A percentile compares a stretch with the other conserved stretches of the same genome.
These are phyloP conservation scores for Plusia festucae DNA, from an alignment of 2,888 invertebrate species.

Conservation along the genomic window DNA sequence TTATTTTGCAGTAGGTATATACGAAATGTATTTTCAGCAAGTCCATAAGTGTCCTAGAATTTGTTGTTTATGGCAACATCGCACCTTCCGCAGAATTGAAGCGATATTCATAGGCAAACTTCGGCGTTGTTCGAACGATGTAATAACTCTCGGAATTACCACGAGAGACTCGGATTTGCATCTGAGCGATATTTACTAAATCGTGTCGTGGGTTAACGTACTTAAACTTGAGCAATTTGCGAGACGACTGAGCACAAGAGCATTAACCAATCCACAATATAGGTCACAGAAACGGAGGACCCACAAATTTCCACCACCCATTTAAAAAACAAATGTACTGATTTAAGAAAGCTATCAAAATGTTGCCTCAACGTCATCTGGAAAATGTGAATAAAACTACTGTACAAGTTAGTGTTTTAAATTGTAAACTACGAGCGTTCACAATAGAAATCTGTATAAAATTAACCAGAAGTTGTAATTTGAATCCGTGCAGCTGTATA, in stretches of 20 bases:
- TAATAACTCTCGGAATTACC: slow-evolving; percentile 62
- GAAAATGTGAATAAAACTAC: slow-evolving; percentile 44
- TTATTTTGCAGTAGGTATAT: neutral
- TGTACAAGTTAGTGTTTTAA: slow-evolving; percentile 17
- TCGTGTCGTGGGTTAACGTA: slow-evolving; percentile 64
- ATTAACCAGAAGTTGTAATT: slow-evolving; percentile 22
- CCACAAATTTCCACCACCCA: slow-evolving; percentile 43
- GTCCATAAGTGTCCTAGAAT: slow-evolving; percentile 18
- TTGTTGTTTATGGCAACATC: slow-evolving; percentile 33
- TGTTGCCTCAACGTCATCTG: slow-evolving; percentile 39
- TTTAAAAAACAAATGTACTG: slow-evolving; percentile 58
- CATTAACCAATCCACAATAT: slow-evolving; percentile 53
- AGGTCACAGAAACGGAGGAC: slow-evolving; percentile 55
- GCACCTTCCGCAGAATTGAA: slow-evolving; percentile 38
- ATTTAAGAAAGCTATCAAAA: slow-evolving; percentile 50
- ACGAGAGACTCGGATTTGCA: slow-evolving; percentile 67
- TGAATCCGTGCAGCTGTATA: neutral
- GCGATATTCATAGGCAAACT: slow-evolving; percentile 56
- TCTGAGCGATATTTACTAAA: slow-evolving; percentile 68
- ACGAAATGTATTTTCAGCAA: slow-evolving; percentile 1
- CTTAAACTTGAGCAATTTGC: slow-evolving; percentile 70
- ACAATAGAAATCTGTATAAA: neutral
- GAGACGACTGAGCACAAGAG: slow-evolving; percentile 48
- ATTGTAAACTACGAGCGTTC: slow-evolving; percentile 6
- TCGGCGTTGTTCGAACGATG: slow-evolving; percentile 57